phyloP scores from a whole-genome alignment of 2,113 vertebrate genomes.

The Scytalopus superciliaris region DNA sequence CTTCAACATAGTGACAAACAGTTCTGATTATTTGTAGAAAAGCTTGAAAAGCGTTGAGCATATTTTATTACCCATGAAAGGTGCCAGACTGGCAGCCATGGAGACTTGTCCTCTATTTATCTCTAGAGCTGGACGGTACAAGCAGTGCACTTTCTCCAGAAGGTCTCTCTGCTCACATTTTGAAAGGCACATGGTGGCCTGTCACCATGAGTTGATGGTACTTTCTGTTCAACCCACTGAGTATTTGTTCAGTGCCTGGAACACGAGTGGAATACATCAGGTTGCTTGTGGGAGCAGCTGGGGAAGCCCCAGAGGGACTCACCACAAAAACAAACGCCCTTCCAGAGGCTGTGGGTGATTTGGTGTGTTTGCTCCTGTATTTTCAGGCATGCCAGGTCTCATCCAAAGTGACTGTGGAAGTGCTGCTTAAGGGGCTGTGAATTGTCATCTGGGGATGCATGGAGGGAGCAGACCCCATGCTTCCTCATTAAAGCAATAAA shows the following conservation, averaged over 20 bases:
- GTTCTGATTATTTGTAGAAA: constrained; percentile 52
- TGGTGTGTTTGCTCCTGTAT: background rate
- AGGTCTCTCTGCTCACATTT: background rate
- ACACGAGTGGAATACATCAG: rapidly evolving
- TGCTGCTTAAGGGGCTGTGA: background rate
- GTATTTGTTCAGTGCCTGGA: background rate
- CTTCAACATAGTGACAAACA: constrained; percentile 46
- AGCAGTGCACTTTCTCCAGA: background rate
- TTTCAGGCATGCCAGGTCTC: background rate
- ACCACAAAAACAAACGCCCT: background rate
- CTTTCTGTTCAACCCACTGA: background rate
- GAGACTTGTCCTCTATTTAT: constrained; percentile 37
- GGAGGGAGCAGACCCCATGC: background rate
- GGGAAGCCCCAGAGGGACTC: background rate
- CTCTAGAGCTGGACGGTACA: background rate
- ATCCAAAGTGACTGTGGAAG: background rate
- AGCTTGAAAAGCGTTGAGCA: constrained; percentile 3
- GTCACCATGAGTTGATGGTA: background rate
- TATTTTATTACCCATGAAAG: constrained; percentile 32
- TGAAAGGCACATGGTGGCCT: background rate
- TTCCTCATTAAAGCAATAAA: background rate
- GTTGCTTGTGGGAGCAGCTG: background rate
- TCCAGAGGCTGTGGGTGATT: background rate
- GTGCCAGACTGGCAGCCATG: constrained; percentile 23
- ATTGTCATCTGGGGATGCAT: background rate